Percentiles rank a stretch among this genome's conserved stretches.
These are phyloP conservation scores for Cromileptes altivelis DNA, from an alignment of 2,113 vertebrate genomes.

Conservation along the genomic window DNA sequence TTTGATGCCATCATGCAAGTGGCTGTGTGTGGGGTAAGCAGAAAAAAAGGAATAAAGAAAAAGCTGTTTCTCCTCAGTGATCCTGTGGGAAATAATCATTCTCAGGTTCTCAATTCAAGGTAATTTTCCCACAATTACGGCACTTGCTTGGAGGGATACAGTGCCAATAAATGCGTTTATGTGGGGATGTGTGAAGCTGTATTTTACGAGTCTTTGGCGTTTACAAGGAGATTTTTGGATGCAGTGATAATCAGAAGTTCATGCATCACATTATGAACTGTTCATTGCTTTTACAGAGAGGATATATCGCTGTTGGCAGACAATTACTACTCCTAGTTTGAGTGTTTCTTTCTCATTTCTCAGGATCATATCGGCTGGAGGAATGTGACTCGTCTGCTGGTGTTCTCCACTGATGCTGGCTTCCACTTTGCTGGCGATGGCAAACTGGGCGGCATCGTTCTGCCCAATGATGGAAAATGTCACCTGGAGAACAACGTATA, in stretches of 20 bases:
- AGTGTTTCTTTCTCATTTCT: conserved; percentile 8
- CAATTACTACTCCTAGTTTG: not conserved
- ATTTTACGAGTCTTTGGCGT: conserved; percentile 45
- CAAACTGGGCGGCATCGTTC: conserved; percentile 97
- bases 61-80: not conserved
- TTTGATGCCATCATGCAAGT: conserved; percentile 99
- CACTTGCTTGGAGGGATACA: conserved; percentile 25
- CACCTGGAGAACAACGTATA: conserved; percentile 93
- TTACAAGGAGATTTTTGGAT: conserved; percentile 41
- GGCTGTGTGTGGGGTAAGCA: conserved; percentile 95
- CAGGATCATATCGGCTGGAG: conserved; percentile 98
- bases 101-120: not conserved
- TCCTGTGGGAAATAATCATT: conserved; percentile 16
- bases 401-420: conserved; percentile 98
- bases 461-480: conserved; percentile 97
- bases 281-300: not conserved
- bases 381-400: conserved; percentile 95
- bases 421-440: conserved; percentile 99
- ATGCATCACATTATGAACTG: conserved; percentile 12
- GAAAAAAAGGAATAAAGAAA: not conserved
- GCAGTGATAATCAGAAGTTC: conserved; percentile 15
- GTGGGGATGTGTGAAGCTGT: conserved; percentile 39
- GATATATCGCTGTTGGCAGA: not conserved
- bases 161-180: conserved; percentile 40
- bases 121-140: conserved; percentile 16